Base-by-base conservation (phyloP, 2,797 vertebrate species). In the Myripristis murdjan region DNA sequence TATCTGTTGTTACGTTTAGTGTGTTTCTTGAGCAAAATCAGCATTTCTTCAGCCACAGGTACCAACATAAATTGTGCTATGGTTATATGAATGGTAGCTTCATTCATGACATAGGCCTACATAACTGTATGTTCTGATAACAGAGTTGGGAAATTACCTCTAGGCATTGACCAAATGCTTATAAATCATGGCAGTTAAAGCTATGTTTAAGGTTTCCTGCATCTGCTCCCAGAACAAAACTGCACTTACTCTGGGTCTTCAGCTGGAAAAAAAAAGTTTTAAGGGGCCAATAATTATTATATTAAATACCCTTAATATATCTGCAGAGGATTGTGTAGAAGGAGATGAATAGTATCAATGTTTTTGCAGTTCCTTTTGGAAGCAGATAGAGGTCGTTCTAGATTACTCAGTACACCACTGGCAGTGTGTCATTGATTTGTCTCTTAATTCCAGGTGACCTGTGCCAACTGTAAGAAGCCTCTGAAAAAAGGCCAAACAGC, bases 401-500 rank as follows among this genome's bases (percentile, higher is more conserved):
- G 10, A 14, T 72, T 8, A 10, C 20, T 62, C 23, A 39, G 6
- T 54, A 26, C 18, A 12, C 8, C 20, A 39, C 1, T 8, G 33
- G 20, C 14, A 14, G 56, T 24, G 53, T 62, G 7, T 65, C 31
- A 20, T 39, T 53, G 15, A 53, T 51, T n/a, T 80, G 61, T 87
- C 73, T 85, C 49, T 62, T 64, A 0, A 1, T 46, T 55, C 7
- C 85, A 93, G 92, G 97, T 99, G 88, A 99, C 98, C 11, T 99
- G 98, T 77, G 98, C 98, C 62, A 98, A 99, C 94, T 99, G 98
- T 92, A 99, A 98, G 92, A 99, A 99, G 89, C 98, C 98, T 86
- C 95, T 99, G 70, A 98, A 98, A 87, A 99, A 99, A 90, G 98
- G 98, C 74, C 98, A 99, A 78, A 99, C 98, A 2, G 98, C 98